phyloP scores from a whole-genome alignment of 1,140 invertebrate species.

The Galleria mellonella region DNA sequence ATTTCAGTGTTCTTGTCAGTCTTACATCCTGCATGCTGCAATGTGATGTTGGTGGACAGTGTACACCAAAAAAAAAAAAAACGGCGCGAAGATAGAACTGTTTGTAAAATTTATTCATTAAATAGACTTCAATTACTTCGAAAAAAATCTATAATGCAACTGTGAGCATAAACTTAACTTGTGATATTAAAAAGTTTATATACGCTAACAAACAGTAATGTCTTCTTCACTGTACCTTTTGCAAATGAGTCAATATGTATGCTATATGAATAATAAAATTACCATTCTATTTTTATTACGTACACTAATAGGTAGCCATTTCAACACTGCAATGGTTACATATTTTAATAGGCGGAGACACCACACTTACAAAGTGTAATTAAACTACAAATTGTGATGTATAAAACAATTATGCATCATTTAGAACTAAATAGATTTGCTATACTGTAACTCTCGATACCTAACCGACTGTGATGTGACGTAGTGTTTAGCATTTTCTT shows the following conservation, averaged over 20 bases:
- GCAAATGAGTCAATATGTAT: constrained; percentile 41
- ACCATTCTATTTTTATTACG: constrained; percentile 57
- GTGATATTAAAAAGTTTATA: constrained; percentile 8
- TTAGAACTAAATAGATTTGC: constrained; percentile 49
- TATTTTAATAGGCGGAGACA: constrained; percentile 70
- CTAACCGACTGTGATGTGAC: constrained; percentile 52
- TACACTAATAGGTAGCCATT: constrained; percentile 68
- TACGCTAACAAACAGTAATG: constrained; percentile 19
- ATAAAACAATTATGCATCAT: constrained; percentile 66
- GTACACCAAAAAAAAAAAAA: constrained; percentile 10
- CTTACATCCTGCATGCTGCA: constrained; percentile 47
- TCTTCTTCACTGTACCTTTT: constrained; percentile 22
- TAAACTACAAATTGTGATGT: constrained; percentile 68
- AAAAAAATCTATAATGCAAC: constrained; percentile 5
- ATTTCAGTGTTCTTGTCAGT: constrained; percentile 52
- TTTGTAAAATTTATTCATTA: constrained; percentile 10
- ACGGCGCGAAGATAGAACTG: constrained; percentile 19
- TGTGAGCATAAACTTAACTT: constrained; percentile 10
- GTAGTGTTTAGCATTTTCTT: constrained; percentile 29
- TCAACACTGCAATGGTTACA: constrained; percentile 62
- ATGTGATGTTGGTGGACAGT: constrained; percentile 32
- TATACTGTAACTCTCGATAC: constrained; percentile 32
- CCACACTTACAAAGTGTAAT: constrained; percentile 72
- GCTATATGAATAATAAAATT: constrained; percentile 49
- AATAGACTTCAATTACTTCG: not conserved